phyloP scores from a whole-genome alignment of 1,140 invertebrate genomes.

The Dinoponera quadriceps region DNA sequence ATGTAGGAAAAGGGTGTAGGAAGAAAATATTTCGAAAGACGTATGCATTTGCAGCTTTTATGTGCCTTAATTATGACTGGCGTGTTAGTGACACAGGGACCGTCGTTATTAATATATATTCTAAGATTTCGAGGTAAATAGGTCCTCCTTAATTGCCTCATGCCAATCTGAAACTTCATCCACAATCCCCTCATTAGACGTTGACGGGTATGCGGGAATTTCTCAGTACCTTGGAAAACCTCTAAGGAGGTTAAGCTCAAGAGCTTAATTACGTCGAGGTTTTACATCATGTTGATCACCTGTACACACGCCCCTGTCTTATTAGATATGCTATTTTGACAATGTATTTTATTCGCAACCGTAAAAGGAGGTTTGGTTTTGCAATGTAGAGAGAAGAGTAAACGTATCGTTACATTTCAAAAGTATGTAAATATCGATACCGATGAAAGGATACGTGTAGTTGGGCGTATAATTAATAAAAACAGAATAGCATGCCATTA shows the following conservation, averaged over 20 bases:
- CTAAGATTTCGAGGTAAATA: constrained; percentile 55
- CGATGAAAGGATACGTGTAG: not conserved
- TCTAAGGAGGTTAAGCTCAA: constrained; percentile 76
- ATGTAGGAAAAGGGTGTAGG: not conserved
- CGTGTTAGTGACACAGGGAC: not conserved
- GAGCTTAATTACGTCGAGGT: constrained; percentile 77
- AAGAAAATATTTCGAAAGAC: not conserved
- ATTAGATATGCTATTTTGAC: not conserved
- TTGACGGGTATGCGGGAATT: constrained; percentile 80
- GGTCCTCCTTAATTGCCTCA: constrained; percentile 71
- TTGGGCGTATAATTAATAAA: not conserved
- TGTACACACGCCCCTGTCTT: constrained; percentile 4
- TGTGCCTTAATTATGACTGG: constrained; percentile 13
- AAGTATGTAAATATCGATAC: not conserved
- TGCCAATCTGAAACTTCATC: constrained; percentile 73
- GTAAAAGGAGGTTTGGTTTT: not conserved
- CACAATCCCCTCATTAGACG: constrained; percentile 78
- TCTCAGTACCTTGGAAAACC: constrained; percentile 79
- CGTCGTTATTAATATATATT: constrained; percentile 40
- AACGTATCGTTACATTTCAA: not conserved
- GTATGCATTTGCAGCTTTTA: not conserved
- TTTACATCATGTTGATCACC: constrained; percentile 54
- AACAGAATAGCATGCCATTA: constrained; percentile 16
- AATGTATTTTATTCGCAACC: not conserved
- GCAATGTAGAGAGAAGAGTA: no score